Evolutionary conservation across 2,888 invertebrate species (phyloP).

Genomic region (Notodonta ziczac): DNA sequence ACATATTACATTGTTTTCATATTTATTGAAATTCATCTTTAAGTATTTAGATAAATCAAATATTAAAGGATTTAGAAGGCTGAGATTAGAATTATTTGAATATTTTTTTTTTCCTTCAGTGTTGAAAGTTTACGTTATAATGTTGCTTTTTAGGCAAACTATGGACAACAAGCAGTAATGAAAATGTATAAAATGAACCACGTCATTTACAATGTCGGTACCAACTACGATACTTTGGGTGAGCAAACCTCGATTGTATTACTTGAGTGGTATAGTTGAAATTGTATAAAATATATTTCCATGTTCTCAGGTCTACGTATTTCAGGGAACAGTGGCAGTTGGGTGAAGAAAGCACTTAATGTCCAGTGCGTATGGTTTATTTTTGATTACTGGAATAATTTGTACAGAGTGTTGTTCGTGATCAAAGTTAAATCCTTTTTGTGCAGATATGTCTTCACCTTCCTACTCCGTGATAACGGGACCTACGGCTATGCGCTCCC

Average conservation of each 20-base stretch:
- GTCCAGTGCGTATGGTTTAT: constrained; percentile 44
- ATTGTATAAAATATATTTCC: background rate
- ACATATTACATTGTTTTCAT: too few relatives aligned
- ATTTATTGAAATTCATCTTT: too few relatives aligned
- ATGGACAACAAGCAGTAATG: constrained; percentile 66
- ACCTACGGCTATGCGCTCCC: constrained; percentile 88
- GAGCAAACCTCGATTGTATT: constrained; percentile 18
- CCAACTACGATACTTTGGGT: constrained; percentile 63
- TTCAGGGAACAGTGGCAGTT: constrained; percentile 70
- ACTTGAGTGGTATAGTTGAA: background rate
- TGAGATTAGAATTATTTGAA: too few relatives aligned
- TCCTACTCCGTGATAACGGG: constrained; percentile 86
- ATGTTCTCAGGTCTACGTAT: constrained; percentile 51
- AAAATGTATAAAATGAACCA: constrained; percentile 55
- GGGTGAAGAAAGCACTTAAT: constrained; percentile 62
- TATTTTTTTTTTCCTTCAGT: background rate
- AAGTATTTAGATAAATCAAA: too few relatives aligned
- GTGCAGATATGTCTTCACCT: constrained; percentile 61
- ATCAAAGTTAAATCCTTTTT: background rate
- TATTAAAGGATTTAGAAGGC: too few relatives aligned
- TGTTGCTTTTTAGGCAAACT: constrained; percentile 65
- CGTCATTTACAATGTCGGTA: constrained; percentile 62
- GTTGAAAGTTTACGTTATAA: background rate
- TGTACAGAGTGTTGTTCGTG: too few relatives aligned
- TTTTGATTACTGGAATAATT: background rate